A percentile compares a stretch with the other conserved stretches of the same genome.
Evolutionary conservation across 2,888 invertebrate genomes (phyloP).

Genomic region (Ligdia adustata): DNA sequence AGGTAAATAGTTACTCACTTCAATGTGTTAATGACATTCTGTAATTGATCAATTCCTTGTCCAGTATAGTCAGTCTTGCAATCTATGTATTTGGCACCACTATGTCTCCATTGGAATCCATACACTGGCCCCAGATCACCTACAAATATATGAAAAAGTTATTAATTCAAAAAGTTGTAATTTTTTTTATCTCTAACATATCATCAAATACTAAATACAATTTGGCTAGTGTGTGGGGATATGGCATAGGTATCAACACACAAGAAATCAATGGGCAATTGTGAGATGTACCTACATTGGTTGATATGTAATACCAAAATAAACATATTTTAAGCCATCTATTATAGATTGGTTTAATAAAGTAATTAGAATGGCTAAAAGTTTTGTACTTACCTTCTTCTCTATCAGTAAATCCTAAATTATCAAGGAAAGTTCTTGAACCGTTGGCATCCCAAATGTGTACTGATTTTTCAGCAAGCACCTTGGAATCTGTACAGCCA

Average conservation of each 20-base stretch:
- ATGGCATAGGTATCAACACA: too few species aligned
- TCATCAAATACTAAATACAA: too few species aligned
- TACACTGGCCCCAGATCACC: slow-evolving; percentile 98
- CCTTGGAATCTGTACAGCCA: slow-evolving; percentile 95
- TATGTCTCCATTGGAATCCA: slow-evolving; percentile 99
- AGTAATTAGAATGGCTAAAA: too few species aligned
- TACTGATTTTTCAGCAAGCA: slow-evolving; percentile 90
- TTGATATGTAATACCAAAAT: too few species aligned
- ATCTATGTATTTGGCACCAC: slow-evolving; percentile 94
- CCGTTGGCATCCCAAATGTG: slow-evolving; percentile 99
- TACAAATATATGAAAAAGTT: slow-evolving; percentile 54
- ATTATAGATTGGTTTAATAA: too few species aligned
- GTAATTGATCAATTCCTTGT: slow-evolving; percentile 95
- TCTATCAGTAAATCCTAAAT: slow-evolving; percentile 91
- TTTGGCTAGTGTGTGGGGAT: too few species aligned
- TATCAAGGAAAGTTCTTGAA: slow-evolving; percentile 94
- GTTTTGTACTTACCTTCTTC: slow-evolving; percentile 87
- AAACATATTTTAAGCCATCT: too few species aligned
- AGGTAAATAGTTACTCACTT: slow-evolving; percentile 72
- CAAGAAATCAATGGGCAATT: too few species aligned
- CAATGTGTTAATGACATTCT: slow-evolving; percentile 91
- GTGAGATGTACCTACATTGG: too few species aligned
- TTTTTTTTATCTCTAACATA: too few species aligned
- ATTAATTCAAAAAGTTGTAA: too few species aligned
- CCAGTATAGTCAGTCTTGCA: slow-evolving; percentile 92